Base-by-base conservation (phyloP, 2,888 invertebrate genomes). In the Melitaea athalia region DNA sequence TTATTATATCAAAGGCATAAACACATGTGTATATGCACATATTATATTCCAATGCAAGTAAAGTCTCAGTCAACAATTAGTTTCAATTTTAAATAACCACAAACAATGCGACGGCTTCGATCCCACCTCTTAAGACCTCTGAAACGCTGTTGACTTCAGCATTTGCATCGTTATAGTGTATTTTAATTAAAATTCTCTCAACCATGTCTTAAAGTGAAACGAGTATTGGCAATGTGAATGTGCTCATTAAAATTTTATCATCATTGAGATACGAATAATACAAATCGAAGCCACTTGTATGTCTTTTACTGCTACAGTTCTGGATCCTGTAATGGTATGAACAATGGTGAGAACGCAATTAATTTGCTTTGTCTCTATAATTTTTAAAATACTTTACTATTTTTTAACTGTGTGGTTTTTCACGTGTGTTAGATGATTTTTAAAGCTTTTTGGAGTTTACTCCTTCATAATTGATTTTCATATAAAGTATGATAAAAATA, bases 131-230 rank as follows among this genome's bases (percentile, higher is more conserved):
- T 15, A 62, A 67, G 61, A 62, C 47, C 55, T 53, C 42, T 53
- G 62, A 67, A 55, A 15, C 49, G 38, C 47, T 62, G 61, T 55
- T 49, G 61, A 67, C 67, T 67, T 65, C 53, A 62, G 55, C 49
- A 49, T 67, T 62, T 62, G 67, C 67, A 62, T 62, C 55, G 67
- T 62, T 67, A 67, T 67, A 62, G 61, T 45, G 42, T 38, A 62
- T 67, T 67, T 57, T 67, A 67, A 67, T 67, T 67, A 67, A 67
- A 67, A 53, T 67, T 67, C 55, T 55, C 55, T 62, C 67, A 62
- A 49, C 55, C 61, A 62, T 57, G 61, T 67, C 67, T 67, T 67
- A 67, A 67, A 67, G 62, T 47, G 49, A 47, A 57, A 62, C 60
- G 67, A 62, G 61, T 57, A 62, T 67, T 65, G 65, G 55, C 17